These are phyloP conservation scores for Alethe castanea DNA, from an alignment of 2,113 vertebrate genomes.

Conservation along the genomic window DNA sequence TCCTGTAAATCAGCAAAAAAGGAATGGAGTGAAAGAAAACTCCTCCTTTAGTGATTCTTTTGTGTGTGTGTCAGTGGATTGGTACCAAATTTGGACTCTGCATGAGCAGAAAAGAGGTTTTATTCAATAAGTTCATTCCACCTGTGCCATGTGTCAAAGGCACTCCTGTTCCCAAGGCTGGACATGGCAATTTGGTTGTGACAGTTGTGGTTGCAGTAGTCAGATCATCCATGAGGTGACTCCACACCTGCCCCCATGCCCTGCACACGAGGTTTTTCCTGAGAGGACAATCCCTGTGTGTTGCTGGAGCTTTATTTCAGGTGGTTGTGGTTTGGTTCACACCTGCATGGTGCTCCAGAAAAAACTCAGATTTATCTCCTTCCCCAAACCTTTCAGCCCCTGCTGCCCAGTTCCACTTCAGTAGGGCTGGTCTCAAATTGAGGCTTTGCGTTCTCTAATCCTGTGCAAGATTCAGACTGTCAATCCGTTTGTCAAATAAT, in stretches of 20 bases:
- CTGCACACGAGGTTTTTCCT: not conserved
- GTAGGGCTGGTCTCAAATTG: not conserved
- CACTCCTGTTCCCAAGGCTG: not conserved
- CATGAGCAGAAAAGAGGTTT: not conserved
- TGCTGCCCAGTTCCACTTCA: not conserved
- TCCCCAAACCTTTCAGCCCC: not conserved
- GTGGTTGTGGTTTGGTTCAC: not conserved
- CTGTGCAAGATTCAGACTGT: not conserved
- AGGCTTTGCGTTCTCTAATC: accelerated
- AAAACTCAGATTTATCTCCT: not conserved
- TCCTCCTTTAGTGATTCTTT: not conserved
- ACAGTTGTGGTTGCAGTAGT: not conserved
- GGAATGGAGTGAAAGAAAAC: not conserved
- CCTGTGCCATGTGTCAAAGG: accelerated
- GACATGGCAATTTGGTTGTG: not conserved
- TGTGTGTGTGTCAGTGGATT: not conserved
- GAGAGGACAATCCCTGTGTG: not conserved
- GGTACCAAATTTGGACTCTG: not conserved
- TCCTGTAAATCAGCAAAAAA: constrained; percentile 29
- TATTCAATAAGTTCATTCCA: accelerated
- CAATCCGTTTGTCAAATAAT: not conserved
- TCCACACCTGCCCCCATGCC: too few relatives aligned
- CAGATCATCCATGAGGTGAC: not conserved
- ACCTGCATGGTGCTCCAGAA: too few relatives aligned
- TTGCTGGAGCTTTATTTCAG: not conserved